Evolutionary conservation across 2,888 invertebrate genomes (phyloP), one percentile per base, ranked within the genome.

Genomic region (Andrena minutula): DNA sequence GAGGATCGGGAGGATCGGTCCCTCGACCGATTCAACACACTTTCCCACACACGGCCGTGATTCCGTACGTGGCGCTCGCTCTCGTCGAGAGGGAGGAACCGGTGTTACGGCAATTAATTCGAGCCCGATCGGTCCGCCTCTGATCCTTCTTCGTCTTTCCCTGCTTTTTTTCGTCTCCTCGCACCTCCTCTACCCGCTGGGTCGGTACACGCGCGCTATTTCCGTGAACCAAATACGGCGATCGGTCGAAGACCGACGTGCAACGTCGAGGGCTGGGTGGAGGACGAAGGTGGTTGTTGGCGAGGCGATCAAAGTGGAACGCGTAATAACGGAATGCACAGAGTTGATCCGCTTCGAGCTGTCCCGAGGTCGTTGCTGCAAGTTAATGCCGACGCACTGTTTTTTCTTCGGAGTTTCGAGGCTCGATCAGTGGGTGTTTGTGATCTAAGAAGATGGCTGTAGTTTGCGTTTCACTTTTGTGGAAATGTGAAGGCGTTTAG

Each of bases 291-390:
- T 74, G 79, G 75, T 73, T 80, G 72, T 73, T 84, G 69, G 41
- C 47, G 30, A 61, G 28, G 47, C 82, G 76, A 83, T 86, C 82
- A 76, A 89, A 89, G 89, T 89, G 83, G 89, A 88, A 87, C 88
- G 85, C 72, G 86, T 87, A 85, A 87, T 88, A 89, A 89, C 86
- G 89, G 87, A 89, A 89, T 89, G 86, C 86, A 82, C 71, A 70
- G 80, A 72, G 75, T 61, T 58, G 77, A 88, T 86, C 75, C 77
- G 89, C 88, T 86, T 75, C 69, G 73, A 81, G 82, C 78, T 65
- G 77, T 78, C 63, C 71, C 41, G 58, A 49, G 47, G 60, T 20
- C 61, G 30, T 60, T 28, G 26, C 53, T 56, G 53, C 72, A 49
- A 30, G 47, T 60, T 23, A 5, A 2, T 56, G 12, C 23, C 66